A percentile compares a stretch with the other conserved stretches of the same genome.
Evolutionary conservation across 2,888 invertebrate genomes (phyloP).

Genomic region (Stratiomys singularior): DNA sequence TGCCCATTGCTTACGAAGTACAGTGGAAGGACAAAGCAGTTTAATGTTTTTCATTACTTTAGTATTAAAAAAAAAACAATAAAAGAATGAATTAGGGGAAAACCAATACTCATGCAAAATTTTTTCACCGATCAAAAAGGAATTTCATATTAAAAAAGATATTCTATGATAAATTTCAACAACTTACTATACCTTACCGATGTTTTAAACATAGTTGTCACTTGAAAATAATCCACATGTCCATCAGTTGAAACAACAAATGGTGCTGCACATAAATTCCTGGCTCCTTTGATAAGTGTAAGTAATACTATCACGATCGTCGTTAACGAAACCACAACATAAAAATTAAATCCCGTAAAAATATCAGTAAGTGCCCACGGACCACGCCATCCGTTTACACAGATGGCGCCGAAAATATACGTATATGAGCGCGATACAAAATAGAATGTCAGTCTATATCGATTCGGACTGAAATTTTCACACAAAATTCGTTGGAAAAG

Average conservation of each 20-base stretch:
- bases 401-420: slow-evolving; percentile 78
- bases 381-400: slow-evolving; percentile 90
- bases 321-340: slow-evolving; percentile 72
- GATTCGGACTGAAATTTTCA: slow-evolving; percentile 73
- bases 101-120: too few species aligned
- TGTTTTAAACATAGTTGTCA: slow-evolving; percentile 85
- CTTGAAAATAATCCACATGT: slow-evolving; percentile 82
- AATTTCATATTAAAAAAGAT: too few species aligned
- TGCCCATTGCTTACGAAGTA: too few species aligned
- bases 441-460: slow-evolving; percentile 75
- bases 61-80: too few species aligned
- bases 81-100: too few species aligned
- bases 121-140: too few species aligned
- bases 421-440: slow-evolving; percentile 79
- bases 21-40: too few species aligned
- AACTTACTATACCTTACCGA: slow-evolving; percentile 71
- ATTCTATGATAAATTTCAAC: too few species aligned
- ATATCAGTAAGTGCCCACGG: slow-evolving; percentile 80
- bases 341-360: slow-evolving; percentile 68
- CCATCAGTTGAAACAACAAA: slow-evolving; percentile 81
- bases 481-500: slow-evolving; percentile 73
- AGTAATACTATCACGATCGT: slow-evolving; percentile 75
- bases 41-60: too few species aligned
- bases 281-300: slow-evolving; percentile 74
- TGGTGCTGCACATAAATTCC: slow-evolving; percentile 86